Evolutionary conservation across 1,140 invertebrate genomes (phyloP).

Genomic region (Trichogramma pretiosum): DNA sequence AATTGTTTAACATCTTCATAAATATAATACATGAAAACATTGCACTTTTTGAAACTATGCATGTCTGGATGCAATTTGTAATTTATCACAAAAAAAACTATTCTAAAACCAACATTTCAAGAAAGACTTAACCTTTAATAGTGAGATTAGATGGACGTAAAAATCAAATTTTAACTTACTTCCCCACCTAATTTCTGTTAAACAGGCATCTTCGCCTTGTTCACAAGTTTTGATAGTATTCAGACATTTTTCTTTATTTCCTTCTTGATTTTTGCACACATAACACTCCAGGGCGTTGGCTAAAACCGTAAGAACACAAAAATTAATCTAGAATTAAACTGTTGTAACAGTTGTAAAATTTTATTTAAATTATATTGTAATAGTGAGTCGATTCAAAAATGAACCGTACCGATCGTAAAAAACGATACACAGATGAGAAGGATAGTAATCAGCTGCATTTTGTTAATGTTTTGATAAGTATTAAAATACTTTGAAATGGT

Average conservation of each 20-base stretch:
- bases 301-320: conserved; percentile 26
- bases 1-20: too few species aligned
- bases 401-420: not conserved
- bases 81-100: not conserved
- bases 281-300: conserved; percentile 81
- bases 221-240: conserved; percentile 88
- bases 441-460: conserved; percentile 1
- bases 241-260: conserved; percentile 86
- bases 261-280: conserved; percentile 85
- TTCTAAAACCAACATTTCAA: not conserved
- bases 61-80: conserved; percentile 8
- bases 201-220: conserved; percentile 76
- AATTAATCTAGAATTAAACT: not conserved
- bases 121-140: conserved; percentile 17
- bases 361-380: not conserved
- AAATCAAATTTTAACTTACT: conserved; percentile 46
- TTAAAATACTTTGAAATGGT: too few species aligned
- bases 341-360: not conserved
- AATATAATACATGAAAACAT: too few species aligned
- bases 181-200: conserved; percentile 84
- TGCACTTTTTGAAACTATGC: too few species aligned
- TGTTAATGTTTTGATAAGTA: not conserved
- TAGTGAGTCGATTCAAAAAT: not conserved
- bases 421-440: not conserved
- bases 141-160: conserved; percentile 1